Percentiles rank a stretch among this genome's conserved stretches.
Conservation (phyloP, 1,140 invertebrate genomes). For the Saccostrea cuccullata region DNA sequence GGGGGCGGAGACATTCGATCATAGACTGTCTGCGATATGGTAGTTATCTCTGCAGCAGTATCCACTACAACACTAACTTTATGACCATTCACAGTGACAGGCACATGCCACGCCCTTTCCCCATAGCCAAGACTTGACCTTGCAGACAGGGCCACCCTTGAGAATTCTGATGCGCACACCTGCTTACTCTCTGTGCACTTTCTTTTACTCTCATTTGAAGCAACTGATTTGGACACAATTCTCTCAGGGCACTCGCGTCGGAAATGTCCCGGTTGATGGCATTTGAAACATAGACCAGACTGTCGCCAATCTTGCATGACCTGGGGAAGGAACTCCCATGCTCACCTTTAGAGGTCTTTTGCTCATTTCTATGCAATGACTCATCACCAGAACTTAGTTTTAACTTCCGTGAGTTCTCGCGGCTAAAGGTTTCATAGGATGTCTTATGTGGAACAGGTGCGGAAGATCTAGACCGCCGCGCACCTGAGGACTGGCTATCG, state of each 20-base stretch:
- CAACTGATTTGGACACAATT: background rate
- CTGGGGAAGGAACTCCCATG: no score
- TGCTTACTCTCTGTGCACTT: background rate
- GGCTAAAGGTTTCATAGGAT: background rate
- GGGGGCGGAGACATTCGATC: no score
- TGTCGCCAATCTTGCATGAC: background rate
- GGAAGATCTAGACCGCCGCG: no score
- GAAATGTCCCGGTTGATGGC: background rate
- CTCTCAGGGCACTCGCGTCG: background rate
- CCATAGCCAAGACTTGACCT: no score
- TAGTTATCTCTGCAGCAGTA: no score
- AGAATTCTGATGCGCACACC: background rate
- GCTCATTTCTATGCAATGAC: no score
- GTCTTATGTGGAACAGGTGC: background rate
- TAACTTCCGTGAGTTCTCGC: background rate
- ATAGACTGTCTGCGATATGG: no score
- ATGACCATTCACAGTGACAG: no score
- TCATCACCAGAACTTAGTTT: background rate
- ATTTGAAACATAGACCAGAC: background rate
- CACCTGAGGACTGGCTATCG: background rate
- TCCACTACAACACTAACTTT: no score
- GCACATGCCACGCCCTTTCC: no score
- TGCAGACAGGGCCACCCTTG: background rate
- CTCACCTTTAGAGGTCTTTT: no score
- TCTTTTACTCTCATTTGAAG: background rate